Percentiles rank a stretch among this genome's conserved stretches.
These are phyloP conservation scores for Flabesymbios commensalis DNA, from an alignment of 2,888 invertebrate genomes.

Conservation along the genomic window DNA sequence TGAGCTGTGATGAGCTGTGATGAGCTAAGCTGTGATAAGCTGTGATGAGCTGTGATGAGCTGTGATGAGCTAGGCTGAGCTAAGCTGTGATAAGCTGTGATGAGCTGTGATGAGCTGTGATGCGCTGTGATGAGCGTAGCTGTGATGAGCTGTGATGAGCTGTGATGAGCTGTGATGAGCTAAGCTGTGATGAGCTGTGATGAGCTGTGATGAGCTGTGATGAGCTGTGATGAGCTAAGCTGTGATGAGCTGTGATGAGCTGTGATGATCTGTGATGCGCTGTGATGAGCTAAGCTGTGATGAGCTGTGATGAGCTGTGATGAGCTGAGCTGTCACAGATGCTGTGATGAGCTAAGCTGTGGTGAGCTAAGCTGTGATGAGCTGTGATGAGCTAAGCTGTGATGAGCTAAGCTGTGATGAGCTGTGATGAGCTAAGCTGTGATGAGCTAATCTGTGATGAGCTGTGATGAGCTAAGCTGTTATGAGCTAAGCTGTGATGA, in stretches of 20 bases:
- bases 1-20: background rate
- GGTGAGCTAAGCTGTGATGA: background rate
- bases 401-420: background rate
- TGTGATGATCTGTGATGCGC: background rate
- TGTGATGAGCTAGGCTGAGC: background rate
- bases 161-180: background rate
- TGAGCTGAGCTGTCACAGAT: background rate
- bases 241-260: background rate
- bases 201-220: background rate
- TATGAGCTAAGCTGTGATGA: too few species aligned
- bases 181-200: background rate
- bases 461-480: too few species aligned
- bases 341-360: background rate
- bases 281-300: background rate
- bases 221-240: background rate
- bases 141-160: background rate
- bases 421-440: background rate
- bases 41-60: background rate
- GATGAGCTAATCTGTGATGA: too few species aligned
- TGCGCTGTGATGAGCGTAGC: background rate
- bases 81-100: background rate
- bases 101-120: background rate
- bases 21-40: too few species aligned
- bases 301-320: background rate
- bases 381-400: background rate